Conservation (phyloP, 2,797 vertebrate genomes). For the Clamator glandarius region DNA sequence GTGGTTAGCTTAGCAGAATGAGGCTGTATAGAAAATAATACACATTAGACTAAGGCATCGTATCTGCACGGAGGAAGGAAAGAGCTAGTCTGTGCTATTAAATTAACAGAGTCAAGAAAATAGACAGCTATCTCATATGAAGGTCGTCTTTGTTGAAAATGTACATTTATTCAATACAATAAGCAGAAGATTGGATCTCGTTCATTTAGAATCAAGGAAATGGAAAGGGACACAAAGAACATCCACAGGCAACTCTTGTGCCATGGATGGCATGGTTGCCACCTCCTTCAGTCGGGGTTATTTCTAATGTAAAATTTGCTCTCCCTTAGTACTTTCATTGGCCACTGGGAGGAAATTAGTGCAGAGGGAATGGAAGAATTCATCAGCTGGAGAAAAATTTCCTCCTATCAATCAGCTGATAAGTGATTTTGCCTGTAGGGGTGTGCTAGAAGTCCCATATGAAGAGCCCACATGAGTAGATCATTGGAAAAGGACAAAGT, state of each 20-base stretch:
- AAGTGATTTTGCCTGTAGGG: neutral
- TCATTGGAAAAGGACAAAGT: neutral
- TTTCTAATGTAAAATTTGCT: neutral
- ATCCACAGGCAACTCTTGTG: neutral
- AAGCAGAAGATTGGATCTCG: neutral
- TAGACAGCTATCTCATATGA: neutral
- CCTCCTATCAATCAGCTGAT: neutral
- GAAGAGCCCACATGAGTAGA: neutral
- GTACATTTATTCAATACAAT: neutral
- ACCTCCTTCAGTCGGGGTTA: neutral
- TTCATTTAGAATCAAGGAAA: neutral
- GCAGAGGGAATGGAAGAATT: neutral
- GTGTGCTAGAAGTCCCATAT: rapidly evolving
- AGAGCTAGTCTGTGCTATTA: neutral
- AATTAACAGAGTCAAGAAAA: neutral
- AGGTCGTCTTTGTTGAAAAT: neutral
- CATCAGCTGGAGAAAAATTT: neutral
- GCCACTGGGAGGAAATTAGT: neutral
- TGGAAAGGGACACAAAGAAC: neutral
- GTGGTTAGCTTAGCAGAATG: neutral
- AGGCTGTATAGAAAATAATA: neutral
- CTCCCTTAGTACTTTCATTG: neutral
- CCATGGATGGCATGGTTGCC: neutral
- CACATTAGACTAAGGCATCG: neutral
- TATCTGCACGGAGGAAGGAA: neutral